phyloP scores from a whole-genome alignment of 2,888 invertebrate genomes.

The Andrena marginata region DNA sequence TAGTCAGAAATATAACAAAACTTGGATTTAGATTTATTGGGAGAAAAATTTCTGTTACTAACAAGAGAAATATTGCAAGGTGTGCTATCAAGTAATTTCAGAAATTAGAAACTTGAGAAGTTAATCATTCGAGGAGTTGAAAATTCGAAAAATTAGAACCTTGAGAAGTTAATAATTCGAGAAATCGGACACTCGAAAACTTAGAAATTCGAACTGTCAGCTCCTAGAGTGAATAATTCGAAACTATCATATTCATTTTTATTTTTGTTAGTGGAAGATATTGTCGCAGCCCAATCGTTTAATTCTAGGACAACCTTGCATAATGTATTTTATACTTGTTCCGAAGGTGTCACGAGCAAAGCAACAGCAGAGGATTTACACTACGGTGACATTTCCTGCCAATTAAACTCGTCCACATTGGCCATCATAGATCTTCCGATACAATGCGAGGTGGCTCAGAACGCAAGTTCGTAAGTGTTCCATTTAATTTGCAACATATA shows the following conservation, averaged over 20 bases:
- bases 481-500: background rate
- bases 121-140: no score
- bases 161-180: no score
- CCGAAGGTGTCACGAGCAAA: constrained; percentile 91
- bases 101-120: no score
- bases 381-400: constrained; percentile 94
- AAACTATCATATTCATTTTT: background rate
- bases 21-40: no score
- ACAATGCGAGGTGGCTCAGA: constrained; percentile 87
- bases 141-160: no score
- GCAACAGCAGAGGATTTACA: constrained; percentile 94
- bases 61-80: no score
- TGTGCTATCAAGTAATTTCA: no score
- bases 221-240: no score
- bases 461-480: constrained; percentile 86
- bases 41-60: no score
- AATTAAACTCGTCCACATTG: constrained; percentile 89
- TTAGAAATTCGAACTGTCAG: no score
- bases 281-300: background rate
- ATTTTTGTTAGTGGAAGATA: background rate
- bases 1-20: no score
- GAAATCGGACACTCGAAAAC: no score
- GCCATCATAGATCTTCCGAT: constrained; percentile 86
- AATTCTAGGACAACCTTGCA: background rate
- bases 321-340: background rate